Conservation (phyloP, 2,888 invertebrate species). For the Drosophila austrosaltans region DNA sequence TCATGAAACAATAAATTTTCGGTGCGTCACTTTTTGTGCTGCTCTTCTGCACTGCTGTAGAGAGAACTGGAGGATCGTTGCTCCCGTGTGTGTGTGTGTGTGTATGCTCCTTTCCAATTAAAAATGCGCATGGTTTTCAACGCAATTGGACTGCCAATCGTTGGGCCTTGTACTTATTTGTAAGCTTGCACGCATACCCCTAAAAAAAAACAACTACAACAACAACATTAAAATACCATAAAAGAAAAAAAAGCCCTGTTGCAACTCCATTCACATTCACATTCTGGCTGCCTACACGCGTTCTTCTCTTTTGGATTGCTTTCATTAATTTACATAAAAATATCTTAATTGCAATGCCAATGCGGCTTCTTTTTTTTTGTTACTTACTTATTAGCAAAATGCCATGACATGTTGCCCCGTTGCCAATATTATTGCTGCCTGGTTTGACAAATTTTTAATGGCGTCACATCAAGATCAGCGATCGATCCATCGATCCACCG, state of each 20-base stretch:
- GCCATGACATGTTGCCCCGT: conserved; percentile 67
- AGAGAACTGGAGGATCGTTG: conserved; percentile 26
- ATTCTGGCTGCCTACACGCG: conserved; percentile 21
- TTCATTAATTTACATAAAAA: conserved; percentile 77
- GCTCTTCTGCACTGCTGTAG: background rate
- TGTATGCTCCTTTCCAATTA: conserved; percentile 67
- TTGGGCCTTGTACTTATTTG: conserved; percentile 68
- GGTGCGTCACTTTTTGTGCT: conserved; percentile 69
- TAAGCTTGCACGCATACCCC: conserved; percentile 70
- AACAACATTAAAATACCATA: background rate
- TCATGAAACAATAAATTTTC: conserved; percentile 74
- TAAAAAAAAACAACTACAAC: conserved; percentile 4
- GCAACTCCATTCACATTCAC: conserved; percentile 1
- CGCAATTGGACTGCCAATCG: conserved; percentile 64
- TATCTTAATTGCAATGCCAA: conserved; percentile 74
- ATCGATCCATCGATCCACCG: conserved; percentile 7
- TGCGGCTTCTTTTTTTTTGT: conserved; percentile 26
- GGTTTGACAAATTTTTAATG: conserved; percentile 64
- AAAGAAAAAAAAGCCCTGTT: background rate
- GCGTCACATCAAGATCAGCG: conserved; percentile 62
- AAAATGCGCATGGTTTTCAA: conserved; percentile 64
- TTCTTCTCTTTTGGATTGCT: conserved; percentile 28
- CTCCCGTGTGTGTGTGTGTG: conserved; percentile 3
- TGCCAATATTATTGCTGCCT: conserved; percentile 36
- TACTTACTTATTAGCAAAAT: conserved; percentile 57